Evolutionary conservation across 37 sponge, comb jelly and placozoan genomes (phyloP).

Genomic region (Aphrocallistes beatrix): DNA sequence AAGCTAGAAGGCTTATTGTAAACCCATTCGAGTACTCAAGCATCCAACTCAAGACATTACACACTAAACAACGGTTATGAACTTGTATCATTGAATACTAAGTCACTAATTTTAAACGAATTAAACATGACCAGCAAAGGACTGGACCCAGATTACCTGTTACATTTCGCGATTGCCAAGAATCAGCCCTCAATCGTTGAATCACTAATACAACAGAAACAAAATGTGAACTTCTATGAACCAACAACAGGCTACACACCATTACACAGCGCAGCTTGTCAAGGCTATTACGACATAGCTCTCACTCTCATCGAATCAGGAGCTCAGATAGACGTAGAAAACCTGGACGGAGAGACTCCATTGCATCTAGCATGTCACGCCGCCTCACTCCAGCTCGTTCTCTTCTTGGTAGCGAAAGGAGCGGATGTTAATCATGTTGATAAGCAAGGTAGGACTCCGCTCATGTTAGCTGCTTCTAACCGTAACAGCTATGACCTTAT

Average conservation of each 20-base stretch:
- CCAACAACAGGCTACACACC: neutral
- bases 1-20: neutral
- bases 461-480: neutral
- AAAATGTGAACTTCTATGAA: neutral
- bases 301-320: neutral
- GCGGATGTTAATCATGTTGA: neutral
- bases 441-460: neutral
- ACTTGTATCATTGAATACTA: too few species aligned
- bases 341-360: neutral
- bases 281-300: neutral
- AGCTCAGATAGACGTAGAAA: neutral
- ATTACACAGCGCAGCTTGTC: neutral
- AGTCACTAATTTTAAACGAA: too few species aligned
- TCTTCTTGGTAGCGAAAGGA: neutral
- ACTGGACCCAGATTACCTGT: too few species aligned
- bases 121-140: too few species aligned
- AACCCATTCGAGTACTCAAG: conserved; percentile 13
- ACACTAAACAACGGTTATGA: too few species aligned
- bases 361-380: neutral
- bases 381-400: neutral
- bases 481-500: neutral
- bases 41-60: too few species aligned
- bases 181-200: neutral
- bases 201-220: neutral
- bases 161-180: neutral